These are phyloP conservation scores for Climacteris rufus DNA, from an alignment of 2,113 vertebrate species.

Conservation along the genomic window DNA sequence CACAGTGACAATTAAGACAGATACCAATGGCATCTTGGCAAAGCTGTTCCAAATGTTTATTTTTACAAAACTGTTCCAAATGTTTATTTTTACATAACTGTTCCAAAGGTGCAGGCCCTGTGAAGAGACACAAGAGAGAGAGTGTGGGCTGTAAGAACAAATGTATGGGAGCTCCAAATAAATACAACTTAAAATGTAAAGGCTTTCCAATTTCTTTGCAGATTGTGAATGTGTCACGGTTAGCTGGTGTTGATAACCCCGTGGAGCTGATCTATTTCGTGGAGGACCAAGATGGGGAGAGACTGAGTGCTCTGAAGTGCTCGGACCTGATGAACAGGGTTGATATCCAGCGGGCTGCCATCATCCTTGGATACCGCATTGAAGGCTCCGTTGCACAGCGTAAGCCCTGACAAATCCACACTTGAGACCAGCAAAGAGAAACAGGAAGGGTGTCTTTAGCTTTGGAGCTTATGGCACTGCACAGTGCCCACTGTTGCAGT, in stretches of 20 bases:
- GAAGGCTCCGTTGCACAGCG: slow-evolving; percentile 89
- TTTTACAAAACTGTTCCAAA: neutral
- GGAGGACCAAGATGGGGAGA: slow-evolving; percentile 84
- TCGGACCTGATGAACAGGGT: slow-evolving; percentile 87
- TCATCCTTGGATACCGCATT: slow-evolving; percentile 93
- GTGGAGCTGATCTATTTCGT: slow-evolving; percentile 94
- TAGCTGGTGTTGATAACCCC: slow-evolving; percentile 81
- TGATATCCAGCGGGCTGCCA: slow-evolving; percentile 91
- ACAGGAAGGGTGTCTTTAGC: neutral
- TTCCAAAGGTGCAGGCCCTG: neutral
- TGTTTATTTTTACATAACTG: neutral
- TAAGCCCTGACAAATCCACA: slow-evolving; percentile 69
- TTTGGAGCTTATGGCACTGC: neutral
- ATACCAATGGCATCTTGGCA: neutral
- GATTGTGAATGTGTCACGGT: slow-evolving; percentile 85
- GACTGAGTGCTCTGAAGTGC: slow-evolving; percentile 81
- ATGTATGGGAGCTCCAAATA: neutral
- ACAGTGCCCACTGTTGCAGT: neutral
- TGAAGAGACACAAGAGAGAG: neutral
- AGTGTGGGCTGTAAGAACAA: neutral
- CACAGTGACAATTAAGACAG: neutral
- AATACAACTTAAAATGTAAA: neutral
- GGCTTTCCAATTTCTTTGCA: slow-evolving; percentile 51
- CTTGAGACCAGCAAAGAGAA: neutral
- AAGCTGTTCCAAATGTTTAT: neutral